These are phyloP conservation scores for Bombus turneri DNA, from an alignment of 1,140 invertebrate species.

Conservation along the genomic window DNA sequence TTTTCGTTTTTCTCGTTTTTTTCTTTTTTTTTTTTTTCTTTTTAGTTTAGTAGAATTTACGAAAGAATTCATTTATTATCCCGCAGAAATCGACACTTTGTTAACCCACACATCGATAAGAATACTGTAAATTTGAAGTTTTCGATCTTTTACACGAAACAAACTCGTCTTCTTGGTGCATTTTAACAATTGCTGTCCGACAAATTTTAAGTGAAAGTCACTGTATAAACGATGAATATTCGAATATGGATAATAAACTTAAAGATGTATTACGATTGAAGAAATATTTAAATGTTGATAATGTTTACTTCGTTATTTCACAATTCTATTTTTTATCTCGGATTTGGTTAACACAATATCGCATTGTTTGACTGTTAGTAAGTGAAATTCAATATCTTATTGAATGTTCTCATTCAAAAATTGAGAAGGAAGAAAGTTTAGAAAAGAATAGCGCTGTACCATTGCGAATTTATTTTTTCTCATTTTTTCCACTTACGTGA, in stretches of 20 bases:
- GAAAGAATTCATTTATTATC: not conserved
- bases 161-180: not conserved
- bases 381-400: no score
- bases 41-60: not conserved
- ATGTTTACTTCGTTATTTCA: no score
- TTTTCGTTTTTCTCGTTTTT: not conserved
- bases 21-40: not conserved
- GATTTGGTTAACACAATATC: no score
- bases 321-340: no score
- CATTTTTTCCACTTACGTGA: not conserved
- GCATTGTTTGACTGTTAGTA: no score
- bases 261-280: no score
- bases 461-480: conserved; percentile 31
- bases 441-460: conserved; percentile 11
- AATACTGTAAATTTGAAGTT: conserved; percentile 14
- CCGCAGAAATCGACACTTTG: not conserved
- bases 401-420: not conserved
- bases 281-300: no score
- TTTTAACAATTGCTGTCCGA: no score
- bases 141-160: not conserved
- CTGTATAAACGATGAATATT: no score
- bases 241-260: no score
- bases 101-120: conserved; percentile 14
- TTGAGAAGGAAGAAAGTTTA: not conserved
- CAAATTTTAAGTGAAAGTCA: no score